These are phyloP conservation scores for Pseudomyrmex sp. DNA, from an alignment of 1,140 invertebrate genomes.

Conservation along the genomic window DNA sequence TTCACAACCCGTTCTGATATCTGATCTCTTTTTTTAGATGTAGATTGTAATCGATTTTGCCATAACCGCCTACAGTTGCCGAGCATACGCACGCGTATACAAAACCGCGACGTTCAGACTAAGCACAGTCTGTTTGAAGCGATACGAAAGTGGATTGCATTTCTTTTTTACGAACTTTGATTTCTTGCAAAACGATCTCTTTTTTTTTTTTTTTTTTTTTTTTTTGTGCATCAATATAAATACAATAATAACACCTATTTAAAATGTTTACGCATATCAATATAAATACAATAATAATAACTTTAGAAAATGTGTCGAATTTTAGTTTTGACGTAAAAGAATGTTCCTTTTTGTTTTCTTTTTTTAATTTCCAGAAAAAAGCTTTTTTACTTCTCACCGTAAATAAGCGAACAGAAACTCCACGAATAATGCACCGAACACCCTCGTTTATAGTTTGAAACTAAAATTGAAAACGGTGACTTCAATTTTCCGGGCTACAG, in stretches of 20 bases:
- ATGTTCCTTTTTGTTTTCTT: no score
- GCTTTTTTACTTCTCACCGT: no score
- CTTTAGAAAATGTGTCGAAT: no score
- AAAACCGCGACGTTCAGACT: not conserved
- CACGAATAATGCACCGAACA: slow-evolving; percentile 2
- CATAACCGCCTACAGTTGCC: not conserved
- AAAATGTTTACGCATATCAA: no score
- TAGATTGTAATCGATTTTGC: slow-evolving; percentile 25
- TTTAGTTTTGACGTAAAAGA: no score
- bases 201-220: not conserved
- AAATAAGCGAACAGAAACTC: no score
- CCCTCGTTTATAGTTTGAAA: slow-evolving; percentile 3
- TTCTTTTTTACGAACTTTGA: not conserved
- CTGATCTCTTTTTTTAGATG: slow-evolving; percentile 19
- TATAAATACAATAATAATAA: no score
- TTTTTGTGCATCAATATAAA: no score
- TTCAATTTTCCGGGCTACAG: slow-evolving; percentile 3
- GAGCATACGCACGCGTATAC: not conserved
- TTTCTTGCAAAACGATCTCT: not conserved
- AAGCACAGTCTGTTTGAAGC: not conserved
- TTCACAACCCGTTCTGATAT: not conserved
- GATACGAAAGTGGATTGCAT: not conserved
- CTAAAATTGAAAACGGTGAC: slow-evolving; percentile 4
- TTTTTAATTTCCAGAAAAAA: no score
- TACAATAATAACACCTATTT: no score